phyloP scores from a whole-genome alignment of 2,797 vertebrate genomes.

The Pantherophis alleghaniensis region DNA sequence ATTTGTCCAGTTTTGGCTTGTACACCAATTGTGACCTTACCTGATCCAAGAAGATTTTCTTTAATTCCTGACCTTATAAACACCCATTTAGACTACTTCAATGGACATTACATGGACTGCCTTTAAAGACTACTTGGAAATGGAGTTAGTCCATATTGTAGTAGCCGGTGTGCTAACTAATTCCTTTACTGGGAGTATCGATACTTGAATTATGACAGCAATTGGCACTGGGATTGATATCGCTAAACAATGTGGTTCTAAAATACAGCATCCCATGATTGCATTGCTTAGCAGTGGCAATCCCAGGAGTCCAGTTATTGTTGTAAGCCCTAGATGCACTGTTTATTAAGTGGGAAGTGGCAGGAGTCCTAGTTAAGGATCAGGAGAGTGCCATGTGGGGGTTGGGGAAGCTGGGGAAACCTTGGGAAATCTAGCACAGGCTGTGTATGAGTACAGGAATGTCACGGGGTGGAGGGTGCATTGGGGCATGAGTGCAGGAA shows the following conservation, averaged over 20 bases:
- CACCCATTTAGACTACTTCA: background rate
- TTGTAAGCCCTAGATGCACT: background rate
- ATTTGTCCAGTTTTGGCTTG: background rate
- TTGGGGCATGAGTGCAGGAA: background rate
- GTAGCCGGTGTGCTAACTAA: background rate
- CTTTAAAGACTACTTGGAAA: background rate
- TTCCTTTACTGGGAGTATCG: background rate
- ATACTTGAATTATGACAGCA: background rate
- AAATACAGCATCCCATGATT: background rate
- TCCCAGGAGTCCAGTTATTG: background rate
- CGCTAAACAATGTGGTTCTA: background rate
- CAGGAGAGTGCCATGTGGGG: background rate
- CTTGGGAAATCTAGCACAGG: background rate
- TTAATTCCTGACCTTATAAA: background rate
- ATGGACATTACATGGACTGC: background rate
- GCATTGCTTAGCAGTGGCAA: background rate
- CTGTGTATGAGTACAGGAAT: background rate
- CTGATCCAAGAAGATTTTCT: background rate
- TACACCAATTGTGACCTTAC: background rate
- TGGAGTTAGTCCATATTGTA: background rate
- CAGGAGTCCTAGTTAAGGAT: background rate
- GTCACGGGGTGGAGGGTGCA: background rate
- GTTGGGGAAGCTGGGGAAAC: no score
- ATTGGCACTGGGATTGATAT: background rate
- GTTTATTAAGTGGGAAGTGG: background rate